Evolutionary conservation across 2,113 vertebrate genomes (phyloP).

Genomic region (Todiramphus saurophagus): DNA sequence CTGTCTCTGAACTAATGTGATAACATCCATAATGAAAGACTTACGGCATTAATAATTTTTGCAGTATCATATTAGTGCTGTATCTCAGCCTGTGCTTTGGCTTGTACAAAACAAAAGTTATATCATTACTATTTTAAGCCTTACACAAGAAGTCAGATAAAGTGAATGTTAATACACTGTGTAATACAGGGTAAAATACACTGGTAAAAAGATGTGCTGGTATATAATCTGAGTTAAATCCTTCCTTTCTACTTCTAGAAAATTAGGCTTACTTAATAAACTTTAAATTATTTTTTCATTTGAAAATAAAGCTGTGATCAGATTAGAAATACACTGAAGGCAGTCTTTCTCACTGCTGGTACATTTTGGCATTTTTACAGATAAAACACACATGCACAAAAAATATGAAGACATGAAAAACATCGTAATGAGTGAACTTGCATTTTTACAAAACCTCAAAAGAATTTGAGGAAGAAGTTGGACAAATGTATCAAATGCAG

Average conservation of each 20-base stretch:
- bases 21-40: constrained; percentile 36
- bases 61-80: neutral
- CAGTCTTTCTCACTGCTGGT: neutral
- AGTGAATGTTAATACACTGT: neutral
- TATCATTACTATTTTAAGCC: constrained; percentile 37
- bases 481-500: neutral
- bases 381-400: neutral
- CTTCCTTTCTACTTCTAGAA: neutral
- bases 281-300: neutral
- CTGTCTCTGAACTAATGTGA: constrained; percentile 36
- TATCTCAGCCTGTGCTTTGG: neutral
- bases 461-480: neutral
- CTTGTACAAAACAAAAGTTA: neutral
- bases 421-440: neutral
- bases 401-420: neutral
- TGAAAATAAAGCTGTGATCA: neutral
- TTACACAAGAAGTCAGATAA: constrained; percentile 10
- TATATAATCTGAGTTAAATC: neutral
- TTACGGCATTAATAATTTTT: constrained; percentile 24
- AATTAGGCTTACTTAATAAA: neutral
- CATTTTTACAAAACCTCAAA: neutral
- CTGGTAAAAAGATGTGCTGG: neutral
- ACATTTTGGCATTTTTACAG: neutral
- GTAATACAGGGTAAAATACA: neutral
- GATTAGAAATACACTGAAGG: neutral